Percentiles rank a stretch among this genome's conserved stretches.
These are phyloP conservation scores for Amphiduros pacificus DNA, from an alignment of 2,888 invertebrate species.

Conservation along the genomic window DNA sequence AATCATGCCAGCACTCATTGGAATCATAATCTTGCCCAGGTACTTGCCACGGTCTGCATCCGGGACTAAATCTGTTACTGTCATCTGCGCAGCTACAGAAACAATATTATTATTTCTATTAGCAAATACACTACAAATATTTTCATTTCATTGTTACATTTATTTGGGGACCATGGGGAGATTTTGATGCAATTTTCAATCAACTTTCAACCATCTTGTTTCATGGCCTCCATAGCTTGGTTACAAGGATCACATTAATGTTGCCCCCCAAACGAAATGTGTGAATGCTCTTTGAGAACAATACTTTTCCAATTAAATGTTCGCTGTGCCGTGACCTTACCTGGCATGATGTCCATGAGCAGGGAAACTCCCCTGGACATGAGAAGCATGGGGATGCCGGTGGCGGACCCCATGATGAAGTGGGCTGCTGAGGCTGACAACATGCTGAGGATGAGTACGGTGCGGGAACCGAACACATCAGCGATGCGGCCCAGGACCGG, in stretches of 20 bases:
- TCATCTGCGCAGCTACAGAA: conserved; percentile 2
- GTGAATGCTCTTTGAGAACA: no score
- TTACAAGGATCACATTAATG: no score
- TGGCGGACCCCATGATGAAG: neutral
- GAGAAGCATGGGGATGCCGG: neutral
- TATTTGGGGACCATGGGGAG: no score
- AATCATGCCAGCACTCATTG: conserved; percentile 1
- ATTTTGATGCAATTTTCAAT: no score
- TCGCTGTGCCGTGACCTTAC: no score
- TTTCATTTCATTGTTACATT: no score
- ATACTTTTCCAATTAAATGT: no score
- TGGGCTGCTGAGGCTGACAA: neutral
- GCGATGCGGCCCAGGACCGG: conserved; percentile 3
- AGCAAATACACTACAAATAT: no score
- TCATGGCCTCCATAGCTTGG: no score
- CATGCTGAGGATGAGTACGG: conserved; percentile 3
- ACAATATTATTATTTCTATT: no score
- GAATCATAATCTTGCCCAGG: conserved; percentile 2
- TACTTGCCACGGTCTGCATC: conserved; percentile 2
- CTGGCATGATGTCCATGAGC: conserved; percentile 4
- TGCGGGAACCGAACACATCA: conserved; percentile 4
- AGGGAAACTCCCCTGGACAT: neutral
- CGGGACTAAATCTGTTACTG: conserved; percentile 3
- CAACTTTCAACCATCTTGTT: no score
- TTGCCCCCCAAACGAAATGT: no score